phyloP scores from a whole-genome alignment of 2,113 vertebrate species.

The Bambusicola thoracicus region DNA sequence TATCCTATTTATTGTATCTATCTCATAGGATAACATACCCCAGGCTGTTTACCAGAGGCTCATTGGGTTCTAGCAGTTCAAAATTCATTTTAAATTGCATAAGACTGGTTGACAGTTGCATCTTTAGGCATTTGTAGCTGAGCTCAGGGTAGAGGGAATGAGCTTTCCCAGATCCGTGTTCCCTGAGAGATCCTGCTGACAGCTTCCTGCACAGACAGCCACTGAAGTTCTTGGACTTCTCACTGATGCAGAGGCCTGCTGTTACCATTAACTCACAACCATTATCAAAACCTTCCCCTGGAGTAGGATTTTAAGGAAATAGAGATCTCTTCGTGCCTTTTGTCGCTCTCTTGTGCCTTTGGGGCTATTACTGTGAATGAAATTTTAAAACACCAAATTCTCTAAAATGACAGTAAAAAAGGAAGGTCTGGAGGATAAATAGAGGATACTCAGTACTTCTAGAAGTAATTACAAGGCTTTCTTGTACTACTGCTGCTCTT shows the following conservation, averaged over 20 bases:
- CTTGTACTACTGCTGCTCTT: not conserved
- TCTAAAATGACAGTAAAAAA: not conserved
- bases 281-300: not conserved
- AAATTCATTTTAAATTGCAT: not conserved
- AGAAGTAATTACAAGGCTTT: not conserved
- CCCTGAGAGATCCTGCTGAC: not conserved
- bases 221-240: not conserved
- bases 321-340: fast-evolving
- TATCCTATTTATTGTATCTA: too few relatives aligned
- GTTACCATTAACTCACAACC: not conserved
- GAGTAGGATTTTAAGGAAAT: not conserved
- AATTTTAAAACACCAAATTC: not conserved
- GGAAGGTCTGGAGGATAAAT: not conserved
- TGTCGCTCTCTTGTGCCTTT: not conserved
- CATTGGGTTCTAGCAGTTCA: not conserved
- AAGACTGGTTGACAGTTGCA: not conserved
- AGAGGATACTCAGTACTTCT: too few relatives aligned
- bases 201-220: not conserved
- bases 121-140: not conserved
- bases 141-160: not conserved
- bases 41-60: not conserved
- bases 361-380: not conserved
- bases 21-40: not conserved
- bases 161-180: not conserved
- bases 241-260: not conserved